A percentile compares a stretch with the other conserved stretches of the same genome.
Conservation (phyloP, 2,797 vertebrate species). For the Lithobates sylvaticus region DNA sequence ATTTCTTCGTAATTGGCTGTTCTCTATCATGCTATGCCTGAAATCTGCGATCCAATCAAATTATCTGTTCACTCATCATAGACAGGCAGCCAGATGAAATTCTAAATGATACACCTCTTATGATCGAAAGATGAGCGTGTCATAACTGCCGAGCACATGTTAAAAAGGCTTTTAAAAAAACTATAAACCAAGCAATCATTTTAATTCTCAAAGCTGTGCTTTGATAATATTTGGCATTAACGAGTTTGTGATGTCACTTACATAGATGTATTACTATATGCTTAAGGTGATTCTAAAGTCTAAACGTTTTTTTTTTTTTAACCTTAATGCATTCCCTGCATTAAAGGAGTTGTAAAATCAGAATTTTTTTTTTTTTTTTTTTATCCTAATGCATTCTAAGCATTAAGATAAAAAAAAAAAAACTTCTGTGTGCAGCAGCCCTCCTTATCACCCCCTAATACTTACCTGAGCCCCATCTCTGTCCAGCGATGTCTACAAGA, state of each 20-base stretch:
- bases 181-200: neutral
- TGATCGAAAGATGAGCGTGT: conserved; percentile 22
- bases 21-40: conserved; percentile 43
- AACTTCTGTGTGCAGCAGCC: too few species aligned
- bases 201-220: neutral
- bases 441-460: too few species aligned
- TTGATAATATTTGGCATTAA: neutral
- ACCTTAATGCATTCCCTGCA: too few species aligned
- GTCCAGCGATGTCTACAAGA: too few species aligned
- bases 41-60: conserved; percentile 44
- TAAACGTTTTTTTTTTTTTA: too few species aligned
- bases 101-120: conserved; percentile 36
- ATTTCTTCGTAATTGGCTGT: conserved; percentile 46
- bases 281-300: too few species aligned
- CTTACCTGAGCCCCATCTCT: too few species aligned
- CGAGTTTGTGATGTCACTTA: neutral
- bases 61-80: conserved; percentile 39
- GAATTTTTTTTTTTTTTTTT: too few species aligned
- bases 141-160: conserved; percentile 3
- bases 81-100: conserved; percentile 33
- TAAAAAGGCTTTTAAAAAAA: conserved; percentile 10
- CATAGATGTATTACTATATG: neutral
- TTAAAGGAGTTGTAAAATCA: too few species aligned
- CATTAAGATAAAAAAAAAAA: too few species aligned
- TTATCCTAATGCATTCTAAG: too few species aligned